Conservation (phyloP, 2,113 vertebrate genomes). For the Dasyprocta punctata region DNA sequence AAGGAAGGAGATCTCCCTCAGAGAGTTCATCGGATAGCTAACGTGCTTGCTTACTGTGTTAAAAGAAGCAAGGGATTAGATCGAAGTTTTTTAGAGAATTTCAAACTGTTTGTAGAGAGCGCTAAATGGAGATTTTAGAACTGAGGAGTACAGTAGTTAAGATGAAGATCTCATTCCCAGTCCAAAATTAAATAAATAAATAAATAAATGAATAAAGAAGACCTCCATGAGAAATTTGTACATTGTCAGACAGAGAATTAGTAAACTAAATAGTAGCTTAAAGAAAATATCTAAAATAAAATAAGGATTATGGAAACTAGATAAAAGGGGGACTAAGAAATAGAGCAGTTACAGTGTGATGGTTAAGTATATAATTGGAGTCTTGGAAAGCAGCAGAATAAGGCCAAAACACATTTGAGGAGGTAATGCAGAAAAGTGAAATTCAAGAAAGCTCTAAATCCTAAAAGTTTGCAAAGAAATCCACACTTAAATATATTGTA, state of each 20-base stretch:
- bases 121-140: neutral
- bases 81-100: neutral
- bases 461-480: neutral
- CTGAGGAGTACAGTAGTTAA: neutral
- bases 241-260: neutral
- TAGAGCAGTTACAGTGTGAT: neutral
- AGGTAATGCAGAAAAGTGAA: neutral
- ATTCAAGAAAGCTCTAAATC: neutral
- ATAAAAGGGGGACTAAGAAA: neutral
- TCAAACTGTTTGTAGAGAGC: neutral
- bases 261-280: neutral
- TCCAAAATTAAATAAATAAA: no score
- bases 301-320: neutral
- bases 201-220: no score
- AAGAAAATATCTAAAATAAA: neutral
- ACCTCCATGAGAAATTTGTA: neutral
- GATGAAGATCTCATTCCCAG: neutral
- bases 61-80: neutral
- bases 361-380: neutral
- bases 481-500: neutral
- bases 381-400: neutral
- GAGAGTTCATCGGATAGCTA: neutral
- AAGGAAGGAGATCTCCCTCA: neutral
- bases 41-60: neutral
- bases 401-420: neutral